Percentiles rank a stretch among this genome's conserved stretches.
Evolutionary conservation across 2,797 vertebrate species (phyloP).

Genomic region (Alfaro cultratus): DNA sequence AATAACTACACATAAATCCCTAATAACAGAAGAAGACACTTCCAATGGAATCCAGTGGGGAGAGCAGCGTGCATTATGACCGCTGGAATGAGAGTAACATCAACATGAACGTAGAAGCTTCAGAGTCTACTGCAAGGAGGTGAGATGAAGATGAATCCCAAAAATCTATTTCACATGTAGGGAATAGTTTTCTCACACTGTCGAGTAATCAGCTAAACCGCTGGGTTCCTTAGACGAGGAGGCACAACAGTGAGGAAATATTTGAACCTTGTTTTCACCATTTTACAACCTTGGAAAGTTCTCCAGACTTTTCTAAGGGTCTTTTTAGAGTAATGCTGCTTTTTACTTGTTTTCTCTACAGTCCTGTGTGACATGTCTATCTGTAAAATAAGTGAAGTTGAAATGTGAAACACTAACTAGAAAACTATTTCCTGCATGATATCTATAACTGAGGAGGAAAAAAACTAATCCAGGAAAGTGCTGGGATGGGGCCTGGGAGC

Average conservation of each 20-base stretch:
- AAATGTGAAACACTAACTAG: background rate
- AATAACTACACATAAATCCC: constrained; percentile 14
- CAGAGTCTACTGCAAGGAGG: constrained; percentile 68
- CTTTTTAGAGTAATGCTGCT: background rate
- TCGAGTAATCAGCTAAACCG: background rate
- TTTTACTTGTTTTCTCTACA: background rate
- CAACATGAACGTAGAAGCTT: constrained; percentile 66
- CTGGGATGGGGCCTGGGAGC: background rate
- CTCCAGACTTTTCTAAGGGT: background rate
- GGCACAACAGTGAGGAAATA: background rate
- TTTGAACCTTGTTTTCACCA: background rate
- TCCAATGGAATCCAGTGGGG: constrained; percentile 52
- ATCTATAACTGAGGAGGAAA: background rate
- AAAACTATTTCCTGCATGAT: background rate
- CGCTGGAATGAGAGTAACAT: constrained; percentile 84
- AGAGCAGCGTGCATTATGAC: constrained; percentile 73
- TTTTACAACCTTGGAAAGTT: background rate
- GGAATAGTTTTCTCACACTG: background rate
- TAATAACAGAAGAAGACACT: background rate
- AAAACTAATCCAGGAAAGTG: background rate
- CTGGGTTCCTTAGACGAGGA: background rate
- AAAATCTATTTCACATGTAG: background rate
- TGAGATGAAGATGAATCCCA: constrained; percentile 55
- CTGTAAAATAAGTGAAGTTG: background rate
- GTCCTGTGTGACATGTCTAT: background rate